These are phyloP conservation scores for Heloderma charlesbogerti DNA, from an alignment of 2,113 vertebrate genomes.

Conservation along the genomic window DNA sequence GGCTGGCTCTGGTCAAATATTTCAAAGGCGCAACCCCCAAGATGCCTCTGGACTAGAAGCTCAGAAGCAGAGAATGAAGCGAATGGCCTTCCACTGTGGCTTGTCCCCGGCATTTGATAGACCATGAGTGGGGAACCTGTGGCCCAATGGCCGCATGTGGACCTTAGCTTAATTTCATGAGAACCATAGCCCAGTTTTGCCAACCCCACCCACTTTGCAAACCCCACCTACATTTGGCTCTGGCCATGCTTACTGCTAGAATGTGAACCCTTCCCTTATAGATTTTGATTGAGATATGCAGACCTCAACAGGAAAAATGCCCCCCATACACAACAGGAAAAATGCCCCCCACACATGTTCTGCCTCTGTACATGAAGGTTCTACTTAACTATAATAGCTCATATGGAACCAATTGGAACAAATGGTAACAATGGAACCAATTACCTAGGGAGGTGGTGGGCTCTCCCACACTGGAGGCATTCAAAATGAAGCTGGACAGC, in stretches of 20 bases:
- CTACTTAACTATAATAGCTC: background rate
- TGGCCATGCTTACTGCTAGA: background rate
- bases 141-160: background rate
- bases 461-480: too few species aligned
- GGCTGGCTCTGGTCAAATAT: background rate
- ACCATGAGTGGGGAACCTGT: background rate
- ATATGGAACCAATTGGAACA: too few species aligned
- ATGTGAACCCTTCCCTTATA: background rate
- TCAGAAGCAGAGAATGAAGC: too few species aligned
- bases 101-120: background rate
- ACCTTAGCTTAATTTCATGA: background rate
- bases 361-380: background rate
- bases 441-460: too few species aligned
- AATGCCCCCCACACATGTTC: background rate
- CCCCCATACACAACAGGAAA: background rate
- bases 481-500: too few species aligned
- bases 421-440: too few species aligned
- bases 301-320: background rate
- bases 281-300: background rate
- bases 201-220: background rate
- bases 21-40: background rate
- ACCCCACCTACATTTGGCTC: background rate
- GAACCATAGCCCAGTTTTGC: background rate
- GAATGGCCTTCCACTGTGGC: too few species aligned
- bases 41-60: too few species aligned